These are phyloP conservation scores for Rhynchonycteris naso DNA, from an alignment of 2,797 vertebrate species.

Conservation along the genomic window DNA sequence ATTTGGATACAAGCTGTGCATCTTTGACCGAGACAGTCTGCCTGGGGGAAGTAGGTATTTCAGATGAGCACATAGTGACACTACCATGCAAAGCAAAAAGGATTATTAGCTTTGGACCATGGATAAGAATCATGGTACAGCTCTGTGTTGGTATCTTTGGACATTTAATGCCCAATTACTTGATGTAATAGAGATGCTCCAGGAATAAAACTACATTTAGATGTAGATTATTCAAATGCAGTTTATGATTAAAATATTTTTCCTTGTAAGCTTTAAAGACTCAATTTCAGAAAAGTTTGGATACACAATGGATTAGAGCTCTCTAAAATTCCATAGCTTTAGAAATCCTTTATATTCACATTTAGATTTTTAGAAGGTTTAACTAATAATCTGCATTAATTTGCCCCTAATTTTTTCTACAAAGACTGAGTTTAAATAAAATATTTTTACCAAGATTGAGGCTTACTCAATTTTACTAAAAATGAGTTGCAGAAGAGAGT, in stretches of 20 bases:
- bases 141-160: neutral
- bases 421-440: neutral
- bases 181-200: neutral
- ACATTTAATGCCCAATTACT: neutral
- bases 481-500: neutral
- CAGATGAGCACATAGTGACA: neutral
- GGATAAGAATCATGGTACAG: neutral
- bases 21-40: conserved; percentile 97
- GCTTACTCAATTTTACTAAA: neutral
- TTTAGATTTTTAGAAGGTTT: conserved; percentile 40
- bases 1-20: conserved; percentile 96
- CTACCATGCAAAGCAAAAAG: neutral
- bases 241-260: neutral
- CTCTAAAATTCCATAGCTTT: neutral
- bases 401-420: neutral
- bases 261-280: neutral
- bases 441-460: neutral
- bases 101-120: neutral
- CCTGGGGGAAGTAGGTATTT: conserved; percentile 96
- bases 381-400: neutral
- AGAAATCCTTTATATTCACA: neutral
- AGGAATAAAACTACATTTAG: neutral
- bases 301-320: neutral
- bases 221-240: neutral
- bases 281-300: neutral